A percentile compares a stretch with the other conserved stretches of the same genome.
Evolutionary conservation across 1,140 invertebrate species (phyloP).

Genomic region (Solenopsis invicta): DNA sequence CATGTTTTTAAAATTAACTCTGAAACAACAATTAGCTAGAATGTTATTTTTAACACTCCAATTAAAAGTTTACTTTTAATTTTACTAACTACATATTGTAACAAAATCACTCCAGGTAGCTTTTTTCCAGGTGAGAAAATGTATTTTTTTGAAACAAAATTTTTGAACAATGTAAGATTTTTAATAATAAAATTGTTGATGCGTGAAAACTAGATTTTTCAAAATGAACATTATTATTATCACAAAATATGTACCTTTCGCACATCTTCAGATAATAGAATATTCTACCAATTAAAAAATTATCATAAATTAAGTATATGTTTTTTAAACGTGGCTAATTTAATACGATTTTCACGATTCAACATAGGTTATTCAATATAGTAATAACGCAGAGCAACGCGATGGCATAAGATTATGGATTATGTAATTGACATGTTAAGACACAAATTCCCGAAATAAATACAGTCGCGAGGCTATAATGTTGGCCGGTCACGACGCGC

Average conservation of each 20-base stretch:
- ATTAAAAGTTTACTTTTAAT: neutral
- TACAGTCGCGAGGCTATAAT: slow-evolving; percentile 22
- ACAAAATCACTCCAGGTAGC: neutral
- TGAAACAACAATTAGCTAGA: neutral
- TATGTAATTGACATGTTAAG: slow-evolving; percentile 69
- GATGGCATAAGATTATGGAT: slow-evolving; percentile 57
- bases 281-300: neutral
- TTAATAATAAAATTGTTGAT: neutral
- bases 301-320: slow-evolving; percentile 4
- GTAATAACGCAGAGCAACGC: slow-evolving; percentile 36
- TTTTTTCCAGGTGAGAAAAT: neutral
- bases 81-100: neutral
- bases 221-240: neutral
- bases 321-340: neutral
- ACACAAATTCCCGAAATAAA: slow-evolving; percentile 63
- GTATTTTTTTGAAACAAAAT: neutral
- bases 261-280: neutral
- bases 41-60: neutral
- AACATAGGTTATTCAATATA: neutral
- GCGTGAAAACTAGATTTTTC: neutral
- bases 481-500: neutral
- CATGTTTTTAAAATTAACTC: neutral
- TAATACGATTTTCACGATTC: neutral
- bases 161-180: neutral
- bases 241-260: neutral